These are phyloP conservation scores for Prorops nasuta DNA, from an alignment of 1,140 invertebrate genomes.

Conservation along the genomic window DNA sequence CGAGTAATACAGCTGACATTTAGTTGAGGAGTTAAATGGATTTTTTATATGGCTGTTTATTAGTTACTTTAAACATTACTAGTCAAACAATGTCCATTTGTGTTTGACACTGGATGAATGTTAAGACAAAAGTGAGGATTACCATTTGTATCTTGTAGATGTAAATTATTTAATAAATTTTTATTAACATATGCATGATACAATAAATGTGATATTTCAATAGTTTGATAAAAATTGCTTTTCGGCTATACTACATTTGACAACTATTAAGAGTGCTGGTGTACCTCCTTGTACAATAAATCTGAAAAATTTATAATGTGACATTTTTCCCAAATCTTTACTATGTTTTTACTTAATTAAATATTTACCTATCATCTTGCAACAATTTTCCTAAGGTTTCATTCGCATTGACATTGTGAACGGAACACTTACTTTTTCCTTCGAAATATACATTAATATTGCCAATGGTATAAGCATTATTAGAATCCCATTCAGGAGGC, in stretches of 20 bases:
- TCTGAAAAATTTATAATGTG: slow-evolving; percentile 44
- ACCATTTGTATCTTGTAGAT: too few species aligned
- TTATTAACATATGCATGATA: too few species aligned
- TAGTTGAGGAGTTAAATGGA: too few species aligned
- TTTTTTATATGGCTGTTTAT: too few species aligned
- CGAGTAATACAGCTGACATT: too few species aligned
- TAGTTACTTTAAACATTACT: too few species aligned
- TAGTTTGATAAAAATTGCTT: slow-evolving; percentile 45
- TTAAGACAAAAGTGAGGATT: too few species aligned
- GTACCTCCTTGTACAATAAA: slow-evolving; percentile 55
- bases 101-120: too few species aligned
- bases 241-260: slow-evolving; percentile 52
- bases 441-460: slow-evolving; percentile 80
- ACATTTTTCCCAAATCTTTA: slow-evolving; percentile 5
- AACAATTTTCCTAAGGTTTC: slow-evolving; percentile 67
- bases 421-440: slow-evolving; percentile 63
- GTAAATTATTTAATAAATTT: too few species aligned
- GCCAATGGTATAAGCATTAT: slow-evolving; percentile 66
- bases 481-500: slow-evolving; percentile 72
- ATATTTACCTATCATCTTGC: slow-evolving; percentile 59
- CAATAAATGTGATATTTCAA: too few species aligned
- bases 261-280: slow-evolving; percentile 57
- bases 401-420: slow-evolving; percentile 63
- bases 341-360: slow-evolving; percentile 4
- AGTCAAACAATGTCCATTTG: too few species aligned